Conservation (phyloP, 2,888 invertebrate species). For the Autographa gamma region DNA sequence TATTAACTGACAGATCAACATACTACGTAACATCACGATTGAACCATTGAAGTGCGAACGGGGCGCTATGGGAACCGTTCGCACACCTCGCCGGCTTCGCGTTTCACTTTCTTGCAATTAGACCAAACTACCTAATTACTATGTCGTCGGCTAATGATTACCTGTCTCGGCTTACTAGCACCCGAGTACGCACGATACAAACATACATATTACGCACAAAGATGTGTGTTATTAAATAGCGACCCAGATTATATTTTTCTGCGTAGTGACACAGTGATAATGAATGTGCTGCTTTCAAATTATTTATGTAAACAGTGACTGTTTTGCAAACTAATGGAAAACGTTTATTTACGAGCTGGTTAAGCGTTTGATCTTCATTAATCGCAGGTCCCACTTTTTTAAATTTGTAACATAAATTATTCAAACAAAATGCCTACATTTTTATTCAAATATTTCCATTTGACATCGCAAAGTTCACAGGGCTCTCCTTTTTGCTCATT, state of each 20-base stretch:
- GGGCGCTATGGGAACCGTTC: conserved; percentile 66
- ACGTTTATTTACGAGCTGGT: background rate
- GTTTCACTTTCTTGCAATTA: conserved; percentile 78
- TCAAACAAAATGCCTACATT: background rate
- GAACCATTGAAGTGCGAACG: conserved; percentile 17
- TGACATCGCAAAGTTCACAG: background rate
- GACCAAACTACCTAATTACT: conserved; percentile 59
- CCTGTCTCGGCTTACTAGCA: conserved; percentile 60
- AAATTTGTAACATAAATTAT: background rate
- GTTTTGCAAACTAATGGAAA: conserved; percentile 3
- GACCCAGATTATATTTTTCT: conserved; percentile 5
- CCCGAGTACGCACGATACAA: conserved; percentile 27
- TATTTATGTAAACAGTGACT: conserved; percentile 1
- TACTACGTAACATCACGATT: conserved; percentile 21
- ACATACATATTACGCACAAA: conserved; percentile 17
- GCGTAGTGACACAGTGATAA: conserved; percentile 9
- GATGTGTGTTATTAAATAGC: conserved; percentile 1
- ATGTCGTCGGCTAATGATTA: conserved; percentile 61
- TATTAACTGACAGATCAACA: conserved; percentile 27
- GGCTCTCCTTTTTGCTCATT: background rate
- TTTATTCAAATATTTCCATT: no score
- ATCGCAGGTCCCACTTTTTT: background rate
- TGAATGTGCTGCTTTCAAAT: background rate
- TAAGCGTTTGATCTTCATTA: conserved; percentile 5
- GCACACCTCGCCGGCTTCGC: conserved; percentile 57